Base-by-base conservation (phyloP, 2,797 vertebrate species). In the Chelon labrosus region DNA sequence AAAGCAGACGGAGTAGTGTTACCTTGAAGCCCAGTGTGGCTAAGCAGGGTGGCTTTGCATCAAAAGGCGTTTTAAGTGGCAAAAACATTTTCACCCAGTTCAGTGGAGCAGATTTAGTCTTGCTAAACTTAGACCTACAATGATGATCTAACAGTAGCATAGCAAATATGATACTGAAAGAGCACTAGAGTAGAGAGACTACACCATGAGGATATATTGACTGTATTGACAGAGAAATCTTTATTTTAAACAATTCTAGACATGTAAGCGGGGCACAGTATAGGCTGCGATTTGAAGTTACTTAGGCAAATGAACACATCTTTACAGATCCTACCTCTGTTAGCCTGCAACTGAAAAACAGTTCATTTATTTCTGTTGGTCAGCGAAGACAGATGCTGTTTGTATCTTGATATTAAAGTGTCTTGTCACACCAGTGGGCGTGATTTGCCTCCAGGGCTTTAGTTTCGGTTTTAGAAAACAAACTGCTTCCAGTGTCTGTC, bases 1-100 rank as follows among this genome's bases (percentile, higher is more conserved):
- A 5, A 2, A 61, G 46, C 52, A 73, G 49, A 44, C 50, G 35
- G 44, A 35, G 25, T 64, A 52, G 42, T 38, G 65, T 64, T 59
- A 57, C 63, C 9, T 20, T 52, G n/a, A 35, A 25, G 7, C 60
- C 47, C 22, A 5, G 8, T 35, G 35, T 70, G 17, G 19, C 41
- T 37, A 42, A 59, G n/a, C 31, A 64, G 1, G 0, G 22, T 31
- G 56, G 14, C 25, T 12, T 46, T 14, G n/a, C n/a, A 51, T 10
- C 19, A 22, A 60, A 63, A 9, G 16, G 2, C 53, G 42, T 35
- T 25, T 54, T 44, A 53, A 53, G 14, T 47, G 53, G n/a, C 41
- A 59, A 63, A 56, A 44, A 8, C 35, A n/a, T 73, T 31, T 62
- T 67, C 2, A 59, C 1, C 51, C 3, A n/a, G 8, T 38, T 53